These are phyloP conservation scores for Todiramphus chloris DNA, from an alignment of 2,113 vertebrate species.

Conservation along the genomic window DNA sequence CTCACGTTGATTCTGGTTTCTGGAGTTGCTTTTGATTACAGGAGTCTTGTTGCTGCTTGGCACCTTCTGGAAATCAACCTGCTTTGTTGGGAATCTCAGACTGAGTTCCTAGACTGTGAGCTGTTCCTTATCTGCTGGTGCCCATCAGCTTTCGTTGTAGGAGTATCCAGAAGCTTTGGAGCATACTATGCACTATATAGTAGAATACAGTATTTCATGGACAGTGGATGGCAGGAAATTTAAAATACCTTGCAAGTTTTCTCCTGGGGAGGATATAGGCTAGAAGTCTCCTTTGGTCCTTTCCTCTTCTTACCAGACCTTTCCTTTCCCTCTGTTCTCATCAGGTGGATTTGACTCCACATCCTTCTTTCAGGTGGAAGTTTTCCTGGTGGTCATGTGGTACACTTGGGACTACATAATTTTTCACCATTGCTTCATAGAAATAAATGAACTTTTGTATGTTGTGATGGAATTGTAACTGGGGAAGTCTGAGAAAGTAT, in stretches of 20 bases:
- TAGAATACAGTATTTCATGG: neutral
- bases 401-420: neutral
- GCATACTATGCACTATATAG: neutral
- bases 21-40: neutral
- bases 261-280: fast-evolving
- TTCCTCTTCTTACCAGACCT: neutral
- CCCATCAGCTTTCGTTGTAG: neutral
- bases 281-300: neutral
- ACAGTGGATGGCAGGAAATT: neutral
- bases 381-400: neutral
- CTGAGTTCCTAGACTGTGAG: neutral
- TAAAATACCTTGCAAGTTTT: neutral
- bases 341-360: neutral
- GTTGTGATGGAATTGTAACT: neutral
- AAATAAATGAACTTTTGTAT: neutral
- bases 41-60: neutral
- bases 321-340: neutral
- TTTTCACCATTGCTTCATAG: fast-evolving
- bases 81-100: neutral
- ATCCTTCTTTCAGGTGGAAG: neutral
- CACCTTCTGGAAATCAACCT: neutral
- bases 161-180: neutral
- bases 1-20: neutral
- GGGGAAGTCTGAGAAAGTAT: neutral
- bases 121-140: neutral